phyloP scores from a whole-genome alignment of 2,113 vertebrate species.

The Mixornis gularis region DNA sequence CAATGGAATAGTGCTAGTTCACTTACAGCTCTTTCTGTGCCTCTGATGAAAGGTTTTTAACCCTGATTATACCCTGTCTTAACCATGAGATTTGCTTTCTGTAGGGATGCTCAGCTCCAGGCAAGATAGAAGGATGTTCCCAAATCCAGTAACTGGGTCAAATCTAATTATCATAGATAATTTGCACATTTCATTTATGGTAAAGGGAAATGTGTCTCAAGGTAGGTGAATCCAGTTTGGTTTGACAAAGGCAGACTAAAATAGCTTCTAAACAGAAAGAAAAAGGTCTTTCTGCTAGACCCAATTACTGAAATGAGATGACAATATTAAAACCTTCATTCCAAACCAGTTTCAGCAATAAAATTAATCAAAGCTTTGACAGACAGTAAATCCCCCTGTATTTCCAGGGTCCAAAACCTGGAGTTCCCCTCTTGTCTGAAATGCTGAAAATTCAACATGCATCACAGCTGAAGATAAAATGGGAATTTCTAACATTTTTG shows the following conservation, averaged over 20 bases:
- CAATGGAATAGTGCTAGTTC: background rate
- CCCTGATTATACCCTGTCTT: constrained; percentile 26
- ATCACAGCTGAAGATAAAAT: background rate
- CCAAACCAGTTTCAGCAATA: background rate
- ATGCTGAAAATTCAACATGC: background rate
- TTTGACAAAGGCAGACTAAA: constrained; percentile 12
- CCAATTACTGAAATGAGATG: background rate
- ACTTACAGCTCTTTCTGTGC: background rate
- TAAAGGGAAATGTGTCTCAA: constrained; percentile 25
- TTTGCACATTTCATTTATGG: constrained; percentile 38
- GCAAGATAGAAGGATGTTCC: constrained; percentile 44
- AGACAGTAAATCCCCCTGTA: background rate
- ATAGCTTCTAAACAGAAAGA: background rate
- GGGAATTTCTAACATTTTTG: background rate
- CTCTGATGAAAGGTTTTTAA: constrained; percentile 36
- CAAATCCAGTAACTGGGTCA: constrained; percentile 56
- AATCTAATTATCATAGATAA: constrained; percentile 59
- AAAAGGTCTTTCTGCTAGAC: background rate
- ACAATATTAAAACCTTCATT: background rate
- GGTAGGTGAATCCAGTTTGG: constrained; percentile 10
- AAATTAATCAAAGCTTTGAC: background rate
- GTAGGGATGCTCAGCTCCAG: constrained; percentile 25
- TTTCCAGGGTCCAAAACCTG: background rate
- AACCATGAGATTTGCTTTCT: constrained; percentile 14
- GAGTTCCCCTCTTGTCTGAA: background rate